phyloP scores from a whole-genome alignment of 2,113 vertebrate genomes.

The Lates calcarifer region DNA sequence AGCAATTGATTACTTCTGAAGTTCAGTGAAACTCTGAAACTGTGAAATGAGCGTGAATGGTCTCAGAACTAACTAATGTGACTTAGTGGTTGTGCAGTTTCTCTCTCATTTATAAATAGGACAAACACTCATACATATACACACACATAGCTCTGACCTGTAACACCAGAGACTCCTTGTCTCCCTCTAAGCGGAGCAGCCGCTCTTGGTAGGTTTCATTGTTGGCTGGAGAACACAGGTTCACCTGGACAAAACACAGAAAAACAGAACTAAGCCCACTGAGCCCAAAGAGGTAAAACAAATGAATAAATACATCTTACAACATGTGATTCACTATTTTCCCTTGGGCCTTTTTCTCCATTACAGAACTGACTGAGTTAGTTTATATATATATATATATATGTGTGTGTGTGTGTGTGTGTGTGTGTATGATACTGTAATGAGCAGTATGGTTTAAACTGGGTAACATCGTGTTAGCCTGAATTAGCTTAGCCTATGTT shows the following conservation, averaged over 20 bases:
- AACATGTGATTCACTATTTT: not conserved
- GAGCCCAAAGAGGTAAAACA: not conserved
- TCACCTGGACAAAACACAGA: constrained; percentile 82
- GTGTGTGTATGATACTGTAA: too few relatives aligned
- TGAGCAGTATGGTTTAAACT: too few relatives aligned
- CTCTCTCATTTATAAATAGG: not conserved
- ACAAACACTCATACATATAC: constrained; percentile 10
- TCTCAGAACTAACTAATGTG: too few relatives aligned
- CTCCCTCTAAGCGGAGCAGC: constrained; percentile 92
- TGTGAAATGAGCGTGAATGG: too few relatives aligned
- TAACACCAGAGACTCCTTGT: constrained; percentile 94
- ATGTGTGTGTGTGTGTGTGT: too few relatives aligned
- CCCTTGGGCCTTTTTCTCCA: not conserved
- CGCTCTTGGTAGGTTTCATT: constrained; percentile 95
- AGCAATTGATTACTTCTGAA: too few relatives aligned
- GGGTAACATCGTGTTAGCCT: too few relatives aligned
- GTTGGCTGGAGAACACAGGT: constrained; percentile 85
- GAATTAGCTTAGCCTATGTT: too few relatives aligned
- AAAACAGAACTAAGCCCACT: not conserved
- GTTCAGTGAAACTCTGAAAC: too few relatives aligned
- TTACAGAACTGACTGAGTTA: not conserved
- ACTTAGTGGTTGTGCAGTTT: not conserved
- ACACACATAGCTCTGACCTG: constrained; percentile 84
- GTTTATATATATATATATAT: too few relatives aligned
- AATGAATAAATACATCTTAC: too few relatives aligned